Conservation (phyloP, 2,888 invertebrate species). For the Hydriomena furcata region DNA sequence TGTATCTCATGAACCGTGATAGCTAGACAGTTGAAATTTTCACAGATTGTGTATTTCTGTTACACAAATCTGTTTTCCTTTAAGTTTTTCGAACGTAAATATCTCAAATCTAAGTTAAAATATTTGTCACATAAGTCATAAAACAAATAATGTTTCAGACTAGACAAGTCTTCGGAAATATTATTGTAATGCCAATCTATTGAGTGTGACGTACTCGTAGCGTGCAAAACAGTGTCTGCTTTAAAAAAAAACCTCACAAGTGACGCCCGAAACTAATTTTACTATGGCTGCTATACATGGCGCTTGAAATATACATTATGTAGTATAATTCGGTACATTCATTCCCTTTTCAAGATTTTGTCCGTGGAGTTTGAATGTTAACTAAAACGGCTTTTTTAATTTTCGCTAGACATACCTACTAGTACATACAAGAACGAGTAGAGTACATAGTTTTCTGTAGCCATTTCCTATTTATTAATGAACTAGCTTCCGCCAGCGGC, state of each 20-base stretch:
- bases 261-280: conserved; percentile 38
- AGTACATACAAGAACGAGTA: too few relatives aligned
- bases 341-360: conserved; percentile 12
- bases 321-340: conserved; percentile 24
- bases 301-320: conserved; percentile 19
- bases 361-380: conserved; percentile 15
- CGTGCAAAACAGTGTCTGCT: conserved; percentile 32
- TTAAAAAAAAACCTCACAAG: conserved; percentile 20
- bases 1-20: too few relatives aligned
- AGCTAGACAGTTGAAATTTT: too few relatives aligned
- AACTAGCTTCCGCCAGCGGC: too few relatives aligned
- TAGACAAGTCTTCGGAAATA: conserved; percentile 12
- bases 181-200: conserved; percentile 18
- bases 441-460: too few relatives aligned
- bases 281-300: too few relatives aligned
- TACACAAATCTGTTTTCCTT: too few relatives aligned
- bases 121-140: conserved; percentile 12
- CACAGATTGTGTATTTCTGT: too few relatives aligned
- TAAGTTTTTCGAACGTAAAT: too few relatives aligned
- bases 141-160: conserved; percentile 23
- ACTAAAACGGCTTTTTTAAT: too few relatives aligned
- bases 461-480: too few relatives aligned
- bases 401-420: background rate
- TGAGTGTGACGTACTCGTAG: conserved; percentile 15
- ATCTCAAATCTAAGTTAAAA: too few relatives aligned